Base-by-base conservation (phyloP, 2,113 vertebrate genomes). In the Neotoma lepida region DNA sequence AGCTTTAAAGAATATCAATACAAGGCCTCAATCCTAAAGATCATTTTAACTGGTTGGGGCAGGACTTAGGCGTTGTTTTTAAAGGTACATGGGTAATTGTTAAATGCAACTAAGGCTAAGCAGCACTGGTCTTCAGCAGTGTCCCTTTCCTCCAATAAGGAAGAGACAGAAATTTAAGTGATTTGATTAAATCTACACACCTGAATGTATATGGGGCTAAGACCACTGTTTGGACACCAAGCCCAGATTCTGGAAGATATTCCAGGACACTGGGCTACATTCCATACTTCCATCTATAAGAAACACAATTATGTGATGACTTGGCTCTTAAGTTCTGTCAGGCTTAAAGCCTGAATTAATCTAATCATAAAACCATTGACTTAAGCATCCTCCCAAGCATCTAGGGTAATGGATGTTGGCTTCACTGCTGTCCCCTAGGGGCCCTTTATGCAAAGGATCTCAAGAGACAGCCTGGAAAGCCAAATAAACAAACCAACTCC, bases 301-400 rank as follows among this genome's bases (percentile, higher is more conserved):
- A 92, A 92, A 56, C 87, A 96, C 68, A 96, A 80, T 84, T 85
- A 95, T 81, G 56, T 94, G 96, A 97, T 91, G 93, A 96, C 51
- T 89, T 94, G 71, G 87, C 89, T 94, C 44, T 95, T 93, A 91
- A 85, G 22, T 89, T 95, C 76, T 94, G 68, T 86, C 95, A 94
- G 41, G 66, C 61, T 88, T 95, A 95, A 97, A 95, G 87, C 44
- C 88, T 90, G 81, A 95, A 97, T 97, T 95, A 97, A 95, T 97
- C 94, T 93, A 82, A 95, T 76, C 94, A 95, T 78, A 71, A 95
- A 94, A 93, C 63, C 68, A 95, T 15, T 94, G 93, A 95, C 89
- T 95, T 96, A 95, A 91, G 63, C 77, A 93, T 88, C 85, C 46
- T 68, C 33, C 78, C 90, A 89, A 95, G 66, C 56, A 78, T 93